Conservation (phyloP, 2,113 vertebrate species). For the Perca fluviatilis region DNA sequence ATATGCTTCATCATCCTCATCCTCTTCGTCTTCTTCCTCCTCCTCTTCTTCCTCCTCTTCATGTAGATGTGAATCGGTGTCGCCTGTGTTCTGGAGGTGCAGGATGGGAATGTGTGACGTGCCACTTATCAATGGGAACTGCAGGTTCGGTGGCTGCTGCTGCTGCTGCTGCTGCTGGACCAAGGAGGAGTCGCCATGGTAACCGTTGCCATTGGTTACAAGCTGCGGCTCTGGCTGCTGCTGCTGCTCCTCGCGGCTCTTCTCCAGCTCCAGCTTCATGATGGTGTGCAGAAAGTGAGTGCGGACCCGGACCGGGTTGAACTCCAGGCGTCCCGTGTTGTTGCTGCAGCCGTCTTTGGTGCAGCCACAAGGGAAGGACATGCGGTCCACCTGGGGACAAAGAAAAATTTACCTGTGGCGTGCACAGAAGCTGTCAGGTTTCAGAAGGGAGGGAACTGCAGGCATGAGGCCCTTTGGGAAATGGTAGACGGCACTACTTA, state of each 20-base stretch:
- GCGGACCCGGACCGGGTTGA: conserved; percentile 96
- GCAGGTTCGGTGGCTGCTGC: conserved; percentile 83
- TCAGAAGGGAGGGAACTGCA: background rate
- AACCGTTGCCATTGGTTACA: conserved; percentile 89
- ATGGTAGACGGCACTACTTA: no score
- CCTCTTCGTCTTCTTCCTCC: conserved; percentile 80
- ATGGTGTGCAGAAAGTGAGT: conserved; percentile 98
- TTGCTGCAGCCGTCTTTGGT: conserved; percentile 96
- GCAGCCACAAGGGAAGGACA: conserved; percentile 97
- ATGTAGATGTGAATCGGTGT: conserved; percentile 86
- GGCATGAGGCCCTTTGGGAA: background rate
- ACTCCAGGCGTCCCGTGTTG: conserved; percentile 93
- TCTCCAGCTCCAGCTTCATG: conserved; percentile 97
- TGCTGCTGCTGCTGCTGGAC: conserved; percentile 87
- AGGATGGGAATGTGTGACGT: conserved; percentile 86
- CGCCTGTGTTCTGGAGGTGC: conserved; percentile 89
- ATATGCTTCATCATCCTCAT: conserved; percentile 80
- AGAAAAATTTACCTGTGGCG: background rate
- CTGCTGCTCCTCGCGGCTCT: conserved; percentile 91
- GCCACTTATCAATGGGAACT: conserved; percentile 88
- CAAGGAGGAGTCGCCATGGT: conserved; percentile 88
- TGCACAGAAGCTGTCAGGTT: background rate
- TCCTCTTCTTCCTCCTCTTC: conserved; percentile 84
- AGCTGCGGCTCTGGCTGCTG: conserved; percentile 82
- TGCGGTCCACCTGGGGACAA: conserved; percentile 92